phyloP scores from a whole-genome alignment of 2,888 invertebrate genomes.

The Galeopsomyia nigrocyanea region DNA sequence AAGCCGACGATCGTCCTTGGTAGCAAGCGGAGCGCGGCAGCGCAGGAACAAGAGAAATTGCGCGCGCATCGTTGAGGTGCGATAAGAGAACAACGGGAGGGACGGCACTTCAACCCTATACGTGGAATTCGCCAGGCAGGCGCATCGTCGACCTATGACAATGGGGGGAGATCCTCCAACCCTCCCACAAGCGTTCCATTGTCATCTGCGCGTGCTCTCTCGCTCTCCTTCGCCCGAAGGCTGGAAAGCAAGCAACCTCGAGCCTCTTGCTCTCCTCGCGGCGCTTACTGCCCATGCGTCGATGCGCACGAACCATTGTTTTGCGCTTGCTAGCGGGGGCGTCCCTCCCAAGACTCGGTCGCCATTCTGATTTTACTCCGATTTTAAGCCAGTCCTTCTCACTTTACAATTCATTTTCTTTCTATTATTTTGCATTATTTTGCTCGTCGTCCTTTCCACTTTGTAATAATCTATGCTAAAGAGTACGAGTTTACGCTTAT shows the following conservation, averaged over 20 bases:
- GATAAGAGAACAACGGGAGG: constrained; percentile 34
- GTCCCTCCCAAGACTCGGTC: constrained; percentile 52
- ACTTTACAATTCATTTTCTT: too few species aligned
- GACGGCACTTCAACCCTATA: constrained; percentile 46
- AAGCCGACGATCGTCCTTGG: constrained; percentile 15
- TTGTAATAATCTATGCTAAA: too few species aligned
- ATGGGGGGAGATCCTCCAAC: constrained; percentile 57
- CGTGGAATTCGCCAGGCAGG: constrained; percentile 63
- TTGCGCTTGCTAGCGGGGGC: constrained; percentile 58
- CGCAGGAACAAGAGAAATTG: constrained; percentile 44
- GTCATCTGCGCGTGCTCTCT: constrained; percentile 57
- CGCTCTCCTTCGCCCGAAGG: constrained; percentile 2
- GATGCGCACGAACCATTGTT: constrained; percentile 67
- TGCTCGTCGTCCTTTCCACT: too few species aligned
- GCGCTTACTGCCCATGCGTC: constrained; percentile 66
- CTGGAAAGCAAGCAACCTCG: constrained; percentile 3
- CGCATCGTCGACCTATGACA: constrained; percentile 67
- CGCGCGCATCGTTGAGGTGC: constrained; percentile 44
- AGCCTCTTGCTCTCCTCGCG: constrained; percentile 9
- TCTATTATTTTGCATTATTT: too few species aligned
- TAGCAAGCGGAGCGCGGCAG: constrained; percentile 17
- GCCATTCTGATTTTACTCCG: constrained; percentile 46
- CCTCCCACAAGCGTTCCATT: constrained; percentile 64
- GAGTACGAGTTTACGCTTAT: too few species aligned
- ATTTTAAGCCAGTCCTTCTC: neutral